Evolutionary conservation across 2,888 invertebrate genomes (phyloP).

Genomic region (Sphecodes monilicornis): DNA sequence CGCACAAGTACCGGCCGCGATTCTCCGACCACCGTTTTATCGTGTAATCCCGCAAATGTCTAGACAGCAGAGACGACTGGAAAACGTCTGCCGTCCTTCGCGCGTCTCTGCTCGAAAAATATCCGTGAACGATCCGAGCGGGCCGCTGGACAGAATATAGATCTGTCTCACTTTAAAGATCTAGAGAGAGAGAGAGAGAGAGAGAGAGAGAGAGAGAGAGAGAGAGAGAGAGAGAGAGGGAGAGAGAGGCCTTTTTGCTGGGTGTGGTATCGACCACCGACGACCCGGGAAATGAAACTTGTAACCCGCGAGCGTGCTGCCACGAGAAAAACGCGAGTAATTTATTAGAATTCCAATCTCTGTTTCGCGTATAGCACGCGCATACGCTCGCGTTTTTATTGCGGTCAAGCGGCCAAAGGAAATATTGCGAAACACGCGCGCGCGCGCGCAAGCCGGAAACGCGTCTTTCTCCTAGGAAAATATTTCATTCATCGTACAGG

Average conservation of each 20-base stretch:
- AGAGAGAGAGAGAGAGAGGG: not conserved
- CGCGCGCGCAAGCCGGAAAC: slow-evolving; percentile 12
- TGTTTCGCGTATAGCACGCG: slow-evolving; percentile 32
- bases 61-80: slow-evolving; percentile 20
- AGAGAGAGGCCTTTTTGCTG: not conserved
- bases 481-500: slow-evolving; percentile 24
- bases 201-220: too few relatives aligned
- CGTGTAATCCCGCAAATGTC: slow-evolving; percentile 49
- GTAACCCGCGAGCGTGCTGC: not conserved
- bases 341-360: slow-evolving; percentile 60
- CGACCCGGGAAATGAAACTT: slow-evolving; percentile 26
- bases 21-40: slow-evolving; percentile 18
- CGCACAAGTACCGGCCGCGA: not conserved
- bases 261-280: not conserved
- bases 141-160: not conserved
- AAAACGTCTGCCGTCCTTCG: not conserved
- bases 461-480: slow-evolving; percentile 22
- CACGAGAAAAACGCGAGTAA: slow-evolving; percentile 29
- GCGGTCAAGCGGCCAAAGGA: slow-evolving; percentile 35
- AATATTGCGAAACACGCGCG: slow-evolving; percentile 37
- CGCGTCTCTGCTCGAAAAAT: not conserved
- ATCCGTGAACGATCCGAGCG: not conserved
- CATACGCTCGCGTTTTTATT: slow-evolving; percentile 41
- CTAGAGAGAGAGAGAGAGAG: not conserved
- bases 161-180: not conserved